phyloP scores from a whole-genome alignment of 2,797 vertebrate genomes.

The Odontamblyopus lacepedii region DNA sequence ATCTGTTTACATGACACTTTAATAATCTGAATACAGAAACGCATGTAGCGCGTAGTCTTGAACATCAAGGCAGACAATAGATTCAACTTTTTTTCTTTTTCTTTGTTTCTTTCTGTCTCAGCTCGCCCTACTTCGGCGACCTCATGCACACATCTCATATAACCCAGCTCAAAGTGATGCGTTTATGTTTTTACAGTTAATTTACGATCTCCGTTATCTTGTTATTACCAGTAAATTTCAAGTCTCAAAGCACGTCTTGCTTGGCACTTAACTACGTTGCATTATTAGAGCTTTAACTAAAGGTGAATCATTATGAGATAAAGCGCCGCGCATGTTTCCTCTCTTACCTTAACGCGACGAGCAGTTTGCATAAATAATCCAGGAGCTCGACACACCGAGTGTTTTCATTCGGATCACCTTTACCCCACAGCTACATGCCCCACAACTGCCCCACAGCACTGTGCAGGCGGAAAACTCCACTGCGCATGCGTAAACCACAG shows the following conservation, averaged over 20 bases:
- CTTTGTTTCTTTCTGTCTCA: too few species aligned
- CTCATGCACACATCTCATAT: too few species aligned
- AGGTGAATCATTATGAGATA: neutral
- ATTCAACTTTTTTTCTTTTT: too few species aligned
- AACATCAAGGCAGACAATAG: too few species aligned
- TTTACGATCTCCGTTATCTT: too few species aligned
- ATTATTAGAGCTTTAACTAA: neutral
- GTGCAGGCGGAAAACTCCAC: neutral
- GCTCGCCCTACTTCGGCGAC: too few species aligned
- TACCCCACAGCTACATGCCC: constrained; percentile 28
- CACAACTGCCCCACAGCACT: too few species aligned
- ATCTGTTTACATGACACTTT: too few species aligned
- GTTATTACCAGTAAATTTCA: neutral
- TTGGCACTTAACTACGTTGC: neutral
- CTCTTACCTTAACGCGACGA: constrained; percentile 28
- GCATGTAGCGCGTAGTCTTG: too few species aligned
- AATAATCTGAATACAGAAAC: too few species aligned
- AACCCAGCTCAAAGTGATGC: neutral
- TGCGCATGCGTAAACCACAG: constrained; percentile 35
- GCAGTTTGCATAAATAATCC: neutral
- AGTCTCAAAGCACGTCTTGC: neutral
- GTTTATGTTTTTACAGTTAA: neutral
- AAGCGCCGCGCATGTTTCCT: constrained; percentile 4
- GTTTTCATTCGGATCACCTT: constrained; percentile 40
- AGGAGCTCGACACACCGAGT: neutral